Evolutionary conservation across 2,113 vertebrate species (phyloP).

Genomic region (Oryctolagus cuniculus): mOryCun1.1 NC_091443.1:46807501-46808000

Average conservation of each 20-base stretch:
- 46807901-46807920: slow-evolving; percentile 5
- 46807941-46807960: slow-evolving; percentile 64
- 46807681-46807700: background rate
- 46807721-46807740: slow-evolving; percentile 19
- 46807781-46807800: slow-evolving; percentile 3
- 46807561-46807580: background rate
- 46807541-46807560: background rate
- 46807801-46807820: background rate
- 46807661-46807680: background rate
- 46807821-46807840: background rate
- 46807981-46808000: slow-evolving; percentile 56
- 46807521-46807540: slow-evolving; percentile 5
- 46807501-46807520: slow-evolving; percentile 1
- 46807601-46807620: background rate
- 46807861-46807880: slow-evolving; percentile 27
- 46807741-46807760: background rate
- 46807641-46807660: background rate
- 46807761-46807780: background rate
- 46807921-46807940: slow-evolving; percentile 48
- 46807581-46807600: background rate
- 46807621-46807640: background rate
- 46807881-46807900: slow-evolving; percentile 60
- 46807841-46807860: background rate
- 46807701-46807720: background rate
- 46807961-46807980: slow-evolving; percentile 52